Evolutionary conservation across 2,888 invertebrate species (phyloP).

Genomic region (Drosophila hamatofila): DNA sequence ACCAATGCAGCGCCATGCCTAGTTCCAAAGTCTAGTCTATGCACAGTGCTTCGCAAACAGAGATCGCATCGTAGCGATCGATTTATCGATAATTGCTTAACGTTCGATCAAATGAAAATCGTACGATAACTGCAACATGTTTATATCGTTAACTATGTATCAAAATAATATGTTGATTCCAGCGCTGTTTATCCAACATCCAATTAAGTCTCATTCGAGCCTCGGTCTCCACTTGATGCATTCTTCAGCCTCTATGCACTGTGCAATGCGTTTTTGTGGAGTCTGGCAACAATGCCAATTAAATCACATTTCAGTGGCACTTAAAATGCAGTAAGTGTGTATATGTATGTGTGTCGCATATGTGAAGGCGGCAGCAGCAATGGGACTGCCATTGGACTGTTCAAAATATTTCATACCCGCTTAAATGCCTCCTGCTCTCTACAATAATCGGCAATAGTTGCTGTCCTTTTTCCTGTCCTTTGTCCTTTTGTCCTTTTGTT

Average conservation of each 20-base stretch:
- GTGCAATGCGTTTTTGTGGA: conserved; percentile 35
- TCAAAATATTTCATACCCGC: conserved; percentile 60
- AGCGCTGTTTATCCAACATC: not conserved
- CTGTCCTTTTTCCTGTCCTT: too few species aligned
- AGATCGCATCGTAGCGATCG: not conserved
- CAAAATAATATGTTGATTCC: not conserved
- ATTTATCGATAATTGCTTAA: too few species aligned
- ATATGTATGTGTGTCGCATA: conserved; percentile 17
- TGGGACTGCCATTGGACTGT: conserved; percentile 58
- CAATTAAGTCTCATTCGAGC: not conserved
- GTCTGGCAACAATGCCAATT: conserved; percentile 74
- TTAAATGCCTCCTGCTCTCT: conserved; percentile 18
- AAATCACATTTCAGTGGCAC: conserved; percentile 78
- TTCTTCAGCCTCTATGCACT: conserved; percentile 30
- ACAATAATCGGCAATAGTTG: conserved; percentile 20
- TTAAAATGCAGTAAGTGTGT: conserved; percentile 77
- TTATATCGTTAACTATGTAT: not conserved
- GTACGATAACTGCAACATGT: too few species aligned
- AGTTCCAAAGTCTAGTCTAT: conserved; percentile 74
- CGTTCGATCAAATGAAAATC: too few species aligned
- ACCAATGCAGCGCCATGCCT: conserved; percentile 77
- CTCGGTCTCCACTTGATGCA: not conserved
- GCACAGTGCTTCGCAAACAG: conserved; percentile 40
- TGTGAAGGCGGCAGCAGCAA: conserved; percentile 17
- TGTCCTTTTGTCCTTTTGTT: too few species aligned